Evolutionary conservation across 2,888 invertebrate species (phyloP).

Genomic region (Molanna angustata): DNA sequence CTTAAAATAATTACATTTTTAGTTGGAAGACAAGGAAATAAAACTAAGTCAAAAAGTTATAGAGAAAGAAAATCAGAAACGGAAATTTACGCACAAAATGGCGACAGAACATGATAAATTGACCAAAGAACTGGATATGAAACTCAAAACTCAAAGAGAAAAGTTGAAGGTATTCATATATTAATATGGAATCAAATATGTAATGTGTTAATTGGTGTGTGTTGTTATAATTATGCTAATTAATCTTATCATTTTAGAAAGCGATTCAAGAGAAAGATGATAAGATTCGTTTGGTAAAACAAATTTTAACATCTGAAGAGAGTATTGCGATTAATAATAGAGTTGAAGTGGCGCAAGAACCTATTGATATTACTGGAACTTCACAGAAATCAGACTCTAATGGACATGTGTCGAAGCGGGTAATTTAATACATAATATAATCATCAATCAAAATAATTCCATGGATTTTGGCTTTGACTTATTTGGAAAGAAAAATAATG

Average conservation of each 20-base stretch:
- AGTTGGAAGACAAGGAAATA: constrained; percentile 61
- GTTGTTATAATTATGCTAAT: not conserved
- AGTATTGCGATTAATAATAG: constrained; percentile 24
- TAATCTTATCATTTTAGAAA: constrained; percentile 37
- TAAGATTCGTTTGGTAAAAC: constrained; percentile 58
- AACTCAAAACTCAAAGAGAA: constrained; percentile 57
- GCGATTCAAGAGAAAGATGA: constrained; percentile 60
- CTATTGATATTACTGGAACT: constrained; percentile 37
- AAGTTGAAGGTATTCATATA: constrained; percentile 46
- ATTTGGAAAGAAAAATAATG: no score
- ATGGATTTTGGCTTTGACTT: no score
- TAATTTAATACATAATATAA: no score
- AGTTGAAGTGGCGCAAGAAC: constrained; percentile 31
- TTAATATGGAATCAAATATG: not conserved
- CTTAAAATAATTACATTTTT: no score
- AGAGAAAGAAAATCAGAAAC: constrained; percentile 65
- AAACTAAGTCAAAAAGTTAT: constrained; percentile 61
- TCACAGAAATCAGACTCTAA: constrained; percentile 38
- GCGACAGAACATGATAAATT: constrained; percentile 73
- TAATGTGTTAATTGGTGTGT: not conserved
- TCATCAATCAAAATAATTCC: no score
- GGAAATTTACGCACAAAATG: constrained; percentile 61
- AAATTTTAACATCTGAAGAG: constrained; percentile 56
- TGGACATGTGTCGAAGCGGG: no score
- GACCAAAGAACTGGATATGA: constrained; percentile 65